Base-by-base conservation (phyloP, 2,888 invertebrate genomes). In the Drosophila siamana region DNA sequence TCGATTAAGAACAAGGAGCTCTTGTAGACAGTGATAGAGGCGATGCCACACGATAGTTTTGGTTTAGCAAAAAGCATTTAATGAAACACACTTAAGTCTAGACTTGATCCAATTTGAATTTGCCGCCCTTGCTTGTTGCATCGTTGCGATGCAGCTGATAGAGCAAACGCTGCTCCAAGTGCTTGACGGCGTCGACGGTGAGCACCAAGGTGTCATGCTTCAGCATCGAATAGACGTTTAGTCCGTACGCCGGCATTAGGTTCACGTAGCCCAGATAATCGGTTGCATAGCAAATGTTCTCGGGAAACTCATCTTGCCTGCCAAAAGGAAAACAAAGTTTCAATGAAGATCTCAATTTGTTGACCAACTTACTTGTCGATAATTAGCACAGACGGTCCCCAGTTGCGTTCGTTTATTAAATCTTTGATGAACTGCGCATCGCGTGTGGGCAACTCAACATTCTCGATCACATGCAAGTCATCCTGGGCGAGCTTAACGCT, bases 381-480 rank as follows among this genome's bases (percentile, higher is more conserved):
- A 92, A 99, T 96, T 0, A 99, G 93, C 9, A 98, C 98, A 8
- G 99, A 98, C 38, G 98, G 96, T 9, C 99, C 99, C 99, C 99
- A 99, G 90, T 96, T 95, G 78, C 99, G 94, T 43, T 94, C 94
- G 80, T 96, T 95, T 28, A 97, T 95, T 52, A 99, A 92, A 79
- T 98, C 95, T 79, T 95, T 93, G 7, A 99, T 92, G 90, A 94
- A 98, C 85, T 94, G 93, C 0, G 95, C 93, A 71, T 98, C 96
- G 56, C 96, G 95, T 2, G 95, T 94, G 0, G 98, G 98, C 61
- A 99, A 94, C 67, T 98, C 96, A 9, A 99, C 93, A 87, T 95
- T 94, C 73, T 96, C 95, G 0, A 99, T 96, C 71, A 99, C 93
- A 91, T 98, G 98, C 40, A 99, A 93, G 93, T 99, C 98, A 92